Evolutionary conservation across 1,140 invertebrate species (phyloP), one percentile per base, ranked within the genome.

Genomic region (Chironomus striatipennis): DNA sequence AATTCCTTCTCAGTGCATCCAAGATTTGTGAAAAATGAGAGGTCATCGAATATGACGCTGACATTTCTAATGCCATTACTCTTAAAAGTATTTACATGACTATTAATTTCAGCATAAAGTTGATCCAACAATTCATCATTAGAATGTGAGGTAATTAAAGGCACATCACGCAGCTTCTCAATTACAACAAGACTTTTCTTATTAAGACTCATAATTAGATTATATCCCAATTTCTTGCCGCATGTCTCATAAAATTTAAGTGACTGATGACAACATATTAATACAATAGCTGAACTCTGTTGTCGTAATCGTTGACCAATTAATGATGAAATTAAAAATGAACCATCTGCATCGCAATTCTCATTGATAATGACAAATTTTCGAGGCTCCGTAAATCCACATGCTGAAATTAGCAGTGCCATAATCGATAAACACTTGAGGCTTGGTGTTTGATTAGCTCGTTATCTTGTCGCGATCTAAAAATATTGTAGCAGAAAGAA

Each of bases 161-260:
- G 77, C 74, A 88, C 85, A 76, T 83, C 81, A 77, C 82, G 87
- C 75, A 86, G 84, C 21, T 84, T 84, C 79, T 88, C 87, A 57
- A 87, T 85, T 74, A 88, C 84, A 67, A 83, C 79, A 9, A 90
- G 79, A 12, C 84, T 80, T 1, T 83, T 85, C 74, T 85, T 81
- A 17, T 87, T 85, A 74, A 86, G 80, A 76, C 87, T 80, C 74
- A 85, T 84, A 43, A 85, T 84, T 24, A 91, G 81, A 80, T 91
- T 90, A 77, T 90, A 90, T 34, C 90, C 90, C 77, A 91, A 83
- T 78, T 89, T 88, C 79, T 89, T 86, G n/a, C 89, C 88, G 74
- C 91, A 84, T 81, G 87, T 89, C 73, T 90, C 87, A 78, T 91
- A 92, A 79, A 92, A 90, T 24, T 85, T 83, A 73, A 90, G 84